Conservation (phyloP, 2,888 invertebrate genomes). For the Phymatocera aterrima region DNA sequence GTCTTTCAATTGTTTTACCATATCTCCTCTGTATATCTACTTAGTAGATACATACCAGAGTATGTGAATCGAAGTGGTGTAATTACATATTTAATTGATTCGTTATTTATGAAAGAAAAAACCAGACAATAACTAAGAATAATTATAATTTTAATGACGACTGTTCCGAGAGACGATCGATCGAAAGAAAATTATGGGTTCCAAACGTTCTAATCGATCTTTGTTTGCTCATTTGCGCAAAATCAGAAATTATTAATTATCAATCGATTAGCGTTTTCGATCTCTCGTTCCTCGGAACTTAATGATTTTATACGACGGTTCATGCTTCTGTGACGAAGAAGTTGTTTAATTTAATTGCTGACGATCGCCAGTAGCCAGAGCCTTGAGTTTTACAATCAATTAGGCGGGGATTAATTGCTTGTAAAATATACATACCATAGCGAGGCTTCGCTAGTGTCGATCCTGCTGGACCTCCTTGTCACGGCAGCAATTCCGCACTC, state of each 20-base stretch:
- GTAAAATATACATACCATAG: not conserved
- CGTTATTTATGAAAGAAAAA: constrained; percentile 44
- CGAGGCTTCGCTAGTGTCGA: constrained; percentile 68
- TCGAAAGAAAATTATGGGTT: not conserved
- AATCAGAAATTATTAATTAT: not conserved
- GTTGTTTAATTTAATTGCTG: constrained; percentile 52
- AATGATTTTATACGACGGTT: constrained; percentile 29
- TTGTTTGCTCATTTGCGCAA: not conserved
- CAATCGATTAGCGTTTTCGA: not conserved
- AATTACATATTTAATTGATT: constrained; percentile 46
- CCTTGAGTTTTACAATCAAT: constrained; percentile 55
- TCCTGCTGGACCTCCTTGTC: constrained; percentile 65
- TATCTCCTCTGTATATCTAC: no score
- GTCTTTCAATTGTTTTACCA: not conserved
- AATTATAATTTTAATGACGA: not conserved
- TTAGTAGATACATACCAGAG: no score
- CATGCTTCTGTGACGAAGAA: constrained; percentile 71
- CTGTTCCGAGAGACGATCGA: constrained; percentile 26
- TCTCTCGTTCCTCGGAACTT: constrained; percentile 19
- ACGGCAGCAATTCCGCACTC: constrained; percentile 65
- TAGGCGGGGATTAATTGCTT: constrained; percentile 7
- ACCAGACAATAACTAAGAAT: no score
- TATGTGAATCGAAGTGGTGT: constrained; percentile 19
- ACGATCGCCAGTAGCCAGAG: constrained; percentile 66
- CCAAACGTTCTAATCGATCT: not conserved